Evolutionary conservation across 2,113 vertebrate genomes (phyloP).

Genomic region (Hylia prasina): DNA sequence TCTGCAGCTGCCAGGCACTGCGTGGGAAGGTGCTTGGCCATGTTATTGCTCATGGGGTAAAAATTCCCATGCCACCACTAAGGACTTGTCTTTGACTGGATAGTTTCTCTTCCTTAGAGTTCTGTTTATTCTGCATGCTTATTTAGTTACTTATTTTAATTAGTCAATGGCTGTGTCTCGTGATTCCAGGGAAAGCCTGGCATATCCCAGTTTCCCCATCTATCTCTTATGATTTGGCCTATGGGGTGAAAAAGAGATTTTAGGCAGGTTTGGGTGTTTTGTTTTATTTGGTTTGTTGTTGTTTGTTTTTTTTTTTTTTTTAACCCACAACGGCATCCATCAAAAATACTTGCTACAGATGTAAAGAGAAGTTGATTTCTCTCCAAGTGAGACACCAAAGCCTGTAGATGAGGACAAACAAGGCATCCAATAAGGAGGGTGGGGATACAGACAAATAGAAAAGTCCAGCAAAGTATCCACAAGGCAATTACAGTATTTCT

Average conservation of each 20-base stretch:
- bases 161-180: not conserved
- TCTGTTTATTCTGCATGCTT: not conserved
- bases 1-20: fast-evolving
- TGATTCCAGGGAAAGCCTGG: not conserved
- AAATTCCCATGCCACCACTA: not conserved
- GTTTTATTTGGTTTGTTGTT: too few species aligned
- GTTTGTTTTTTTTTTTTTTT: not conserved
- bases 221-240: not conserved
- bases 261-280: not conserved
- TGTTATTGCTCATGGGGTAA: not conserved
- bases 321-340: not conserved
- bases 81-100: not conserved
- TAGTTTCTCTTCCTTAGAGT: not conserved
- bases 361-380: not conserved
- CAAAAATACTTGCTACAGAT: not conserved
- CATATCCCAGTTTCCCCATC: not conserved
- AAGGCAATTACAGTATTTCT: not conserved
- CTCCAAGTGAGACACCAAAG: not conserved
- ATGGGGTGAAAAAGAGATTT: not conserved
- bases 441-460: not conserved
- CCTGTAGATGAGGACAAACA: not conserved
- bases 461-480: not conserved
- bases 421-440: not conserved
- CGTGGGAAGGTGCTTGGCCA: not conserved
- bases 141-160: not conserved